Evolutionary conservation across 2,888 invertebrate genomes (phyloP).

Genomic region (Volucella bombylans): DNA sequence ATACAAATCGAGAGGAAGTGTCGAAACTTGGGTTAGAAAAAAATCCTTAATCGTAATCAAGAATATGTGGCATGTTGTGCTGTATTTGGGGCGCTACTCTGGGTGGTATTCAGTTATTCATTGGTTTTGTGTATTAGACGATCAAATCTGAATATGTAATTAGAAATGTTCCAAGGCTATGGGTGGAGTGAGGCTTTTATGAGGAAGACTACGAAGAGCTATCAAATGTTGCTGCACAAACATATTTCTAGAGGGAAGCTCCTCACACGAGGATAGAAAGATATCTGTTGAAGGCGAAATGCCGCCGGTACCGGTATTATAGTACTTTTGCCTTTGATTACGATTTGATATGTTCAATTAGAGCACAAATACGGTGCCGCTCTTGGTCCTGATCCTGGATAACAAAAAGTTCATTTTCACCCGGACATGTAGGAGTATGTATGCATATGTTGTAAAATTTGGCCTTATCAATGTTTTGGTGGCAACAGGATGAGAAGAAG

Average conservation of each 20-base stretch:
- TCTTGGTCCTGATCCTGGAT: neutral
- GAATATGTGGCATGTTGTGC: constrained; percentile 37
- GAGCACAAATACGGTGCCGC: constrained; percentile 20
- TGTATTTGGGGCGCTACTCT: too few species aligned
- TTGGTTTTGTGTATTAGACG: constrained; percentile 59
- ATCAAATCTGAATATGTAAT: constrained; percentile 71
- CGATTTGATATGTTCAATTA: constrained; percentile 69
- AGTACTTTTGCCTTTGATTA: constrained; percentile 46
- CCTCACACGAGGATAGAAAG: neutral
- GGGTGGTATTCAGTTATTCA: constrained; percentile 55
- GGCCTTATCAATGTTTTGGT: constrained; percentile 26
- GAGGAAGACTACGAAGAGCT: constrained; percentile 4
- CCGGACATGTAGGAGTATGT: too few species aligned
- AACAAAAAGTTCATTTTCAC: constrained; percentile 20
- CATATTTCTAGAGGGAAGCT: constrained; percentile 9
- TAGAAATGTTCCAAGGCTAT: constrained; percentile 27
- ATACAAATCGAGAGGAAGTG: constrained; percentile 8
- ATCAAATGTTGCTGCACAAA: constrained; percentile 31
- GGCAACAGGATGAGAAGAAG: neutral
- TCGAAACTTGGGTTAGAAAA: constrained; percentile 19
- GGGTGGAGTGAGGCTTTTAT: neutral
- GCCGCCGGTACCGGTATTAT: neutral
- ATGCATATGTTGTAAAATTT: constrained; percentile 3
- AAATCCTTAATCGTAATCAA: constrained; percentile 67
- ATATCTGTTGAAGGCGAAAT: neutral